Base-by-base conservation (phyloP, 2,888 invertebrate species). In the Callyntrura sp. region DNA sequence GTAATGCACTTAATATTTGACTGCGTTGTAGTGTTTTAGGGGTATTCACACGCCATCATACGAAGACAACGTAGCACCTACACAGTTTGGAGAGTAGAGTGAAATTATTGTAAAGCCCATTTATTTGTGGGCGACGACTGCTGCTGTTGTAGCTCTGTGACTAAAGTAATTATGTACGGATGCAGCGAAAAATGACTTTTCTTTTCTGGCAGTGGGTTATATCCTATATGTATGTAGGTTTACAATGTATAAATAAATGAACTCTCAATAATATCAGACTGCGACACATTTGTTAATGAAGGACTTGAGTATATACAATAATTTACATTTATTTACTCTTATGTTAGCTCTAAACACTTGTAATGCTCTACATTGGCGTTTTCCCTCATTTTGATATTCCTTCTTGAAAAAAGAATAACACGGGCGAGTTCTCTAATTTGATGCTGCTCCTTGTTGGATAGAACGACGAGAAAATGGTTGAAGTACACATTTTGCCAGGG, bases 101-200 rank as follows among this genome's bases (percentile, higher is more conserved):
- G 12, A 14, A 14, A n/a, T n/a, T 51, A 35, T n/a, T 60, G 60
- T 60, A 60, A n/a, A 35, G 6, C 3, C 35, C 35, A 35, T 35
- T 35, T 65, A 65, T 65, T 65, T 65, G 65, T 65, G 3, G 65
- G 28, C 28, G 35, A 35, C 35, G 35, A 25, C 25, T 28, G 35
- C 25, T 25, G 68, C 65, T 25, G 12, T 9, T 65, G 25, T 65
- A 8, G 79, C 55, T 57, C 76, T 88, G 88, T 88, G 88, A 88
- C 88, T 25, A 88, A 88, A 43, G 62, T 55, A 84, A 84, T 88
- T 88, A 62, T 83, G 43, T 35, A 88, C 68, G 88, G 88, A 88
- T 88, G 68, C 23, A 25, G 48, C 12, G 43, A 79, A 35, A 57
- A 57, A 78, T 45, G n/a, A 78, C 12, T 20, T 25, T 35, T 35